Base-by-base conservation (phyloP, 2,797 vertebrate genomes). In the Mus minutoides region DNA sequence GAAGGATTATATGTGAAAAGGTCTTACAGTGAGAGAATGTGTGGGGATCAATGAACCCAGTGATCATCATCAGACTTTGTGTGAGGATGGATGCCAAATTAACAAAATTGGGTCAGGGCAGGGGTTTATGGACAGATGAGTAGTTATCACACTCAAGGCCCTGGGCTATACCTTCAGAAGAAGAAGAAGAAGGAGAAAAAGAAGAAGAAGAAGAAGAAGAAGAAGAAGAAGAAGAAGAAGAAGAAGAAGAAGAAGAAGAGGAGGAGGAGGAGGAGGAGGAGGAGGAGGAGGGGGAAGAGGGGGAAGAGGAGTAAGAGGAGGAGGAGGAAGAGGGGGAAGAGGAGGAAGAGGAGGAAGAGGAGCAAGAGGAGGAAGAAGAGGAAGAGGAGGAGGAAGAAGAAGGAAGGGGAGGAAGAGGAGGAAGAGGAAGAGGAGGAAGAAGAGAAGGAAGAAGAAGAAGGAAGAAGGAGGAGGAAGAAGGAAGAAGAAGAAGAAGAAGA, bases 11-110 rank as follows among this genome's bases (percentile, higher is more conserved):
- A 24, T 83, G 96, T 89, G 88, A 78, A 94, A 22, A 94, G 67
- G 85, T 85, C 91, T 95, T 56, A 43, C 84, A 91, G 84, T 78
- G 90, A 96, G 6, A 76, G 34, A 86, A 82, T 67, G 6, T 90
- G 76, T 87, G 56, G 62, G 91, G 56, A 37, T 89, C 40, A 88
- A 8, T 24, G 52, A 96, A 43, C 34, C 52, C n/a, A 69, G 40
- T 67, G 77, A 89, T 83, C 83, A 91, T 71, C 86, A 75, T n/a
- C 43, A 67, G 21, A 88, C 12, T 3, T 54, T 54, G 17, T 67
- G 49, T 73, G 77, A 94, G 60, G 31, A 95, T 10, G 43, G 31
- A 94, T 16, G 56, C 5, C 78, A 1, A 52, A 8, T 7, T 62
- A 76, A 88, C 49, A 73, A 75, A 58, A 58, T 26, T 8, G 16